phyloP scores from a whole-genome alignment of 2,888 invertebrate genomes.

The Pachydiplax longipennis region DNA sequence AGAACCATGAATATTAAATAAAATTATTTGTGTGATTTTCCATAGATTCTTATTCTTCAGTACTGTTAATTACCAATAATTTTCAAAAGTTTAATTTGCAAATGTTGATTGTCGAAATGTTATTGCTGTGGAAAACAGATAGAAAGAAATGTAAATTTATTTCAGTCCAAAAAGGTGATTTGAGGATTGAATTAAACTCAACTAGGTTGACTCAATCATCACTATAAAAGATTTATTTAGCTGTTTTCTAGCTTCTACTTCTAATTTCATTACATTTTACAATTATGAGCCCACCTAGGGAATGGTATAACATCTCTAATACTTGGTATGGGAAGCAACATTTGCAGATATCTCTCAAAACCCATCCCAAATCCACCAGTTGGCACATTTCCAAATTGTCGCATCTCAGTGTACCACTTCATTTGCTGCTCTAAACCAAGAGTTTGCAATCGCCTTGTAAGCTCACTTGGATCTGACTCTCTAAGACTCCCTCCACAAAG shows the following conservation, averaged over 20 bases:
- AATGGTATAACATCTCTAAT: constrained; percentile 95
- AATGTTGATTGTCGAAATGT: too few relatives aligned
- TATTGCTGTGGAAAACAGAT: too few relatives aligned
- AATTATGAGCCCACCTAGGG: constrained; percentile 92
- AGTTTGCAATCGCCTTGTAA: constrained; percentile 66
- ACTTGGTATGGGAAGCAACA: constrained; percentile 80
- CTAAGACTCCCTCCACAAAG: constrained; percentile 94
- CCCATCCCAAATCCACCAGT: constrained; percentile 97
- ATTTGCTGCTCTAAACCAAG: constrained; percentile 63
- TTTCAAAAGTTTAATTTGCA: too few relatives aligned
- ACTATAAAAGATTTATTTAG: background rate
- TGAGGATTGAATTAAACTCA: too few relatives aligned
- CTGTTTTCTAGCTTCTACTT: background rate
- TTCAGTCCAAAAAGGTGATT: too few relatives aligned
- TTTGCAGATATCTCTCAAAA: constrained; percentile 89
- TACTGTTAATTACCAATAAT: too few relatives aligned
- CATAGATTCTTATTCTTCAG: too few relatives aligned
- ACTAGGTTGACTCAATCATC: background rate
- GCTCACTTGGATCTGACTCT: constrained; percentile 74
- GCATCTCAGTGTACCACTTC: constrained; percentile 88
- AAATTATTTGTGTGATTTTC: too few relatives aligned
- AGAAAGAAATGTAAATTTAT: too few relatives aligned
- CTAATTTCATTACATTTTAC: constrained; percentile 58
- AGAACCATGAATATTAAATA: too few relatives aligned
- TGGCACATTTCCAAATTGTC: constrained; percentile 87